Evolutionary conservation across 2,113 vertebrate genomes (phyloP).

Genomic region (Planiliza haematocheilus): DNA sequence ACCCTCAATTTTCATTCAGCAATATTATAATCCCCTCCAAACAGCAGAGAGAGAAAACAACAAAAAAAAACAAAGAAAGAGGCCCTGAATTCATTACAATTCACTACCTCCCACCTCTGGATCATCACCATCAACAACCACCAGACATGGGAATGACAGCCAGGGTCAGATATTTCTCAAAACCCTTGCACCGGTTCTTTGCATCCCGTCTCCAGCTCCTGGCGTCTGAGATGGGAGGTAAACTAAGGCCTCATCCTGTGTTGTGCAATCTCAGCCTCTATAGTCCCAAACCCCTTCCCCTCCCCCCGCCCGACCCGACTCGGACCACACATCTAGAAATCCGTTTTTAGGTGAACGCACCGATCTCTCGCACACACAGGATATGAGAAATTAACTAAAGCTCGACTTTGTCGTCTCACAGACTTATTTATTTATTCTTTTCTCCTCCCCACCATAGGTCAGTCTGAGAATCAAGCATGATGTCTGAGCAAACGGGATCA

Average conservation of each 20-base stretch:
- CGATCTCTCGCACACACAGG: no score
- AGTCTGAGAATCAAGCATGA: no score
- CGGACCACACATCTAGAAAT: no score
- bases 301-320: no score
- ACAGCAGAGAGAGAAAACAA: no score
- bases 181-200: background rate
- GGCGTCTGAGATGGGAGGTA: background rate
- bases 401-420: background rate
- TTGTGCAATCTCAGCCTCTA: background rate
- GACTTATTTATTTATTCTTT: no score
- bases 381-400: background rate
- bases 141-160: background rate
- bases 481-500: background rate
- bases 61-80: no score
- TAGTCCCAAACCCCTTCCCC: no score
- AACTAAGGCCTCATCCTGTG: constrained; percentile 28
- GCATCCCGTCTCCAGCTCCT: background rate
- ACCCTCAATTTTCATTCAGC: constrained; percentile 15
- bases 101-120: background rate
- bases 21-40: background rate
- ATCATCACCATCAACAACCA: constrained; percentile 1
- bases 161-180: background rate
- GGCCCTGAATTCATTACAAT: no score
- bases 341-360: no score
- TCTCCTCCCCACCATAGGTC: no score